Conservation (phyloP, 2,113 vertebrate genomes). For the Lethenteron camtschaticum region DNA sequence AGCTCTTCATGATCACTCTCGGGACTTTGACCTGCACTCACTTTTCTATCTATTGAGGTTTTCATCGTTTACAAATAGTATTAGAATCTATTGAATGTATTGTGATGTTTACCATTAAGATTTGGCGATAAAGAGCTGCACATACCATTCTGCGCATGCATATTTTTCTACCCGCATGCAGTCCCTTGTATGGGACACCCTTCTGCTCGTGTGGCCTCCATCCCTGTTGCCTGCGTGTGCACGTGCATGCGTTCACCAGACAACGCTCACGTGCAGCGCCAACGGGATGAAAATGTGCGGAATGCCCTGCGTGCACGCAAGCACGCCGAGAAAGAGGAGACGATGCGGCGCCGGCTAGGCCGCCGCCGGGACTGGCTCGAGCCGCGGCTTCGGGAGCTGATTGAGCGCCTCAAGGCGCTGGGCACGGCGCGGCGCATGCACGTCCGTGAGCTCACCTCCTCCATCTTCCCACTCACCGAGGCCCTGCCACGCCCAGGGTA, state of each 20-base stretch:
- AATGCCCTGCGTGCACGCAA: slow-evolving; percentile 55
- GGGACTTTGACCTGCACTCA: no score
- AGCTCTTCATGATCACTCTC: no score
- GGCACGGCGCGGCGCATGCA: slow-evolving; percentile 36
- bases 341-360: slow-evolving; percentile 63
- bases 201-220: neutral
- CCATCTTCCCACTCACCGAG: slow-evolving; percentile 72
- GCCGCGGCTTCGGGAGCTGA: slow-evolving; percentile 36
- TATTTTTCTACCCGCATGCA: no score
- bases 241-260: neutral
- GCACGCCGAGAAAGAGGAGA: slow-evolving; percentile 83
- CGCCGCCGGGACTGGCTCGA: slow-evolving; percentile 57
- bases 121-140: no score
- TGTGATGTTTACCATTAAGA: no score
- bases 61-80: no score
- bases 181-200: no score
- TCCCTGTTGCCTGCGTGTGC: neutral
- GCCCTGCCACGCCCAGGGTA: slow-evolving; percentile 66
- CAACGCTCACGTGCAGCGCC: slow-evolving; percentile 11
- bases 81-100: no score
- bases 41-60: no score
- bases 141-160: no score
- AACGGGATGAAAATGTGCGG: slow-evolving; percentile 63
- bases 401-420: slow-evolving; percentile 34
- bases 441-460: slow-evolving; percentile 56